A percentile compares a stretch with the other conserved stretches of the same genome.
Conservation (phyloP, 1,140 invertebrate genomes). For the Luehdorfia chinensis region DNA sequence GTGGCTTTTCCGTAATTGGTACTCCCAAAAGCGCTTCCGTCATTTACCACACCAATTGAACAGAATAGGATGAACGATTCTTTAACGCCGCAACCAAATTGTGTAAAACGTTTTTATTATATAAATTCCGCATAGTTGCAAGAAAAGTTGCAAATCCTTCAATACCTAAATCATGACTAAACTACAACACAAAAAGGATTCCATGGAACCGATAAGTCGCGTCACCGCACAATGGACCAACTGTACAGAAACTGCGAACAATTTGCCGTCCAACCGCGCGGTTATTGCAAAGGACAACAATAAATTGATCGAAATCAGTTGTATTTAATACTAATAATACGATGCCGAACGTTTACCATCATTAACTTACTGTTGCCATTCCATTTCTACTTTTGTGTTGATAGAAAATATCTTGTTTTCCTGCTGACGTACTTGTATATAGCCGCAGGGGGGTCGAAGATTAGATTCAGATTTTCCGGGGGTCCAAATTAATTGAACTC, state of each 20-base stretch:
- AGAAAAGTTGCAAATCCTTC: no score
- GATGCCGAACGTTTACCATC: constrained; percentile 16
- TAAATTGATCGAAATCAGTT: constrained; percentile 43
- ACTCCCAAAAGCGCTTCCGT: no score
- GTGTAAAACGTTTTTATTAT: no score
- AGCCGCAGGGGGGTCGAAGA: constrained; percentile 19
- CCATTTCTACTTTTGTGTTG: constrained; percentile 21
- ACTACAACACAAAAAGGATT: no score
- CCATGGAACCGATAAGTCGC: no score
- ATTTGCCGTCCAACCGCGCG: constrained; percentile 34
- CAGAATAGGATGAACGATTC: no score
- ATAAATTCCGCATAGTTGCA: no score
- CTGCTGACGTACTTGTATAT: constrained; percentile 7
- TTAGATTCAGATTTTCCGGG: constrained; percentile 23
- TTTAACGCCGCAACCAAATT: no score
- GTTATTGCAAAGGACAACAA: constrained; percentile 41
- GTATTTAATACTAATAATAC: constrained; percentile 25
- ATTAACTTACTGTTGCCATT: constrained; percentile 28
- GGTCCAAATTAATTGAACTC: constrained; percentile 31
- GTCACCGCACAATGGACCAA: constrained; percentile 17
- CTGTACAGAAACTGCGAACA: constrained; percentile 27
- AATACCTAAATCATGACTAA: no score
- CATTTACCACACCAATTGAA: no score
- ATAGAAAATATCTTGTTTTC: constrained; percentile 5
- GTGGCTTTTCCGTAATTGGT: no score